Percentiles rank a stretch among this genome's conserved stretches.
Conservation (phyloP, 2,888 invertebrate species). For the Camponotus fellah region DNA sequence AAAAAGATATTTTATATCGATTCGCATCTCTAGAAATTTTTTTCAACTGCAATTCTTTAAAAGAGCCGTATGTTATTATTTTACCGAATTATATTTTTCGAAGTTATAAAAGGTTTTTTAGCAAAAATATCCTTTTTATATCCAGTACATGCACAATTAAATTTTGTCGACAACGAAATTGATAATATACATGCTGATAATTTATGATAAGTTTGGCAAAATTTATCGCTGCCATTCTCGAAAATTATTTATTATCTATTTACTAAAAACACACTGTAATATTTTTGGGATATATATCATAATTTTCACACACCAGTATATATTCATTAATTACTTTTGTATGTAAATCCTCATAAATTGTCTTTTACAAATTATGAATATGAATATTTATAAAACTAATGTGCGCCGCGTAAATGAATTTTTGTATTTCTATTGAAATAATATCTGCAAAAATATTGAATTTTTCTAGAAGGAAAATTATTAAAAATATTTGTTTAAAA, state of each 20-base stretch:
- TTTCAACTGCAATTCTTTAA: not conserved
- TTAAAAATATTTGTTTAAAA: not conserved
- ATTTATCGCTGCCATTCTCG: not conserved
- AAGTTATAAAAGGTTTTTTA: not conserved
- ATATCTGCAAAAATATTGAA: not conserved
- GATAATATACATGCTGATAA: slow-evolving; percentile 57
- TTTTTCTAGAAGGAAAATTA: not conserved
- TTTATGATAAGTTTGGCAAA: slow-evolving; percentile 37
- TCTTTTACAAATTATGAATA: not conserved
- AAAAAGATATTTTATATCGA: not conserved
- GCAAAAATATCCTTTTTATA: slow-evolving; percentile 9
- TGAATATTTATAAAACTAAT: not conserved
- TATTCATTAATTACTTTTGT: not conserved
- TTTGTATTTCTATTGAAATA: not conserved
- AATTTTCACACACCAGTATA: not conserved
- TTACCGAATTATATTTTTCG: not conserved
- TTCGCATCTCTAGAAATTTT: not conserved
- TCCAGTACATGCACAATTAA: slow-evolving; percentile 55
- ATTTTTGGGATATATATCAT: not conserved
- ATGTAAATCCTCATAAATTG: not conserved
- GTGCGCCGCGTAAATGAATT: not conserved
- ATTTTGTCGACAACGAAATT: slow-evolving; percentile 60
- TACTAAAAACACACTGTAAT: not conserved
- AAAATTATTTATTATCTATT: slow-evolving; percentile 24
- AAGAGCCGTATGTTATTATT: not conserved